A percentile compares a stretch with the other conserved stretches of the same genome.
phyloP scores from a whole-genome alignment of 2,797 vertebrate species.

The Gymnopithys bicolor region DNA sequence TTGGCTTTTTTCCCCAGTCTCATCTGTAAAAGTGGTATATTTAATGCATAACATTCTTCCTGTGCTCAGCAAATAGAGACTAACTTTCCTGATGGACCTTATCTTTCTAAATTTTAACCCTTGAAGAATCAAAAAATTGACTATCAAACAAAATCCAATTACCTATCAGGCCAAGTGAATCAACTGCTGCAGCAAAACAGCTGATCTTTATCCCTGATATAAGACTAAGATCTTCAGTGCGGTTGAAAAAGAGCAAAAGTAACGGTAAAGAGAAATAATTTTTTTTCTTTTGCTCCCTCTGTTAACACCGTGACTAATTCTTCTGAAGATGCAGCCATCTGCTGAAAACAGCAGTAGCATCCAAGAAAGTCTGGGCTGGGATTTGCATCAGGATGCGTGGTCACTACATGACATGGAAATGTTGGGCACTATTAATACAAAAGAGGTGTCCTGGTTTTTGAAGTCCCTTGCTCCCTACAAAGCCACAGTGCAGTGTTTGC shows the following conservation, averaged over 20 bases:
- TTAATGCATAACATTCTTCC: neutral
- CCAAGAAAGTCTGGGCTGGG: neutral
- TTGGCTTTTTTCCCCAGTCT: neutral
- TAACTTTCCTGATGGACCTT: neutral
- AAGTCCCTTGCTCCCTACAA: neutral
- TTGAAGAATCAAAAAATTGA: neutral
- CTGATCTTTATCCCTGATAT: neutral
- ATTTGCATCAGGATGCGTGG: neutral
- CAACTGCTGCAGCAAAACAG: neutral
- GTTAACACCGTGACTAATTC: neutral
- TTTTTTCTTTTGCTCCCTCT: neutral
- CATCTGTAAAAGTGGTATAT: neutral
- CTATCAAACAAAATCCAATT: neutral
- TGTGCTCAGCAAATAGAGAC: neutral
- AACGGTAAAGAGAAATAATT: neutral
- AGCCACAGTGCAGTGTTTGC: neutral
- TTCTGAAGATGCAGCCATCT: neutral
- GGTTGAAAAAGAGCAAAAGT: constrained; percentile 14
- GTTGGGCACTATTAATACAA: neutral
- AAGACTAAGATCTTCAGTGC: neutral
- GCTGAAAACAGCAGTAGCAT: neutral
- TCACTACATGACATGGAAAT: neutral
- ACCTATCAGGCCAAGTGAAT: neutral
- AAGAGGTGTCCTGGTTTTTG: neutral
- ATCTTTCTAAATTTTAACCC: neutral